Base-by-base conservation (phyloP, 1,140 invertebrate species). In the Cryptotermes secundus region DNA sequence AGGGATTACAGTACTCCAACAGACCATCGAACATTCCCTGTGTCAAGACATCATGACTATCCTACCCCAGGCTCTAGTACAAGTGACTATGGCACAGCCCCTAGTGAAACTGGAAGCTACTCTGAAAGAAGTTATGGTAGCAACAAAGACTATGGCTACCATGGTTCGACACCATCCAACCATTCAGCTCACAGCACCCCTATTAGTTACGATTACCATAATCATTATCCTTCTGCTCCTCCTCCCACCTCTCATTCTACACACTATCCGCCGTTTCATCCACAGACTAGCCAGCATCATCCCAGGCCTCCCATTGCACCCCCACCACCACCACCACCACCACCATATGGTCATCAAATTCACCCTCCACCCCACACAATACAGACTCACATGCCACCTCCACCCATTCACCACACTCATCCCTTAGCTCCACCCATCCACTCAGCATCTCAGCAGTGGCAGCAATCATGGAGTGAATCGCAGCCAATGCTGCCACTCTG, bases 61-160 rank as follows among this genome's bases (percentile, higher is more conserved):
- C 87, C 91, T 9, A 92, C 92, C 3, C 91, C 92, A 24, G 88
- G 90, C 82, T 91, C 91, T 19, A 90, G 90, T 84, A 92, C 92
- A 87, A 87, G 92, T 84, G 91, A 91, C 34, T 93, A 92, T 85
- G 90, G 88, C 3, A 92, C 92, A 1, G 90, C 90, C n/a, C 90
- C 90, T 7, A 92, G 91, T 86, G 92, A 92, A 26, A 38, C 53
- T 31, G 53, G 81, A 49, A 82, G 81, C 81, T 84, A 84, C 31
- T 83, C 85, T 24, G 85, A 85, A 65, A 84, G 83, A 26, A 79
- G 82, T 31, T 85, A 85, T 59, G 34, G 38, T 19, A 80, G 84
- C 34, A 84, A 65, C 38, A 83, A 49, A 49, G 84, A 84, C 72
- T 82, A 45, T 31, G 79, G 83, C 26, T 85, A 85, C 36, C 85